These are phyloP conservation scores for Rhinopithecus roxellana DNA, from an alignment of 2,113 vertebrate genomes.

Conservation along the genomic window DNA sequence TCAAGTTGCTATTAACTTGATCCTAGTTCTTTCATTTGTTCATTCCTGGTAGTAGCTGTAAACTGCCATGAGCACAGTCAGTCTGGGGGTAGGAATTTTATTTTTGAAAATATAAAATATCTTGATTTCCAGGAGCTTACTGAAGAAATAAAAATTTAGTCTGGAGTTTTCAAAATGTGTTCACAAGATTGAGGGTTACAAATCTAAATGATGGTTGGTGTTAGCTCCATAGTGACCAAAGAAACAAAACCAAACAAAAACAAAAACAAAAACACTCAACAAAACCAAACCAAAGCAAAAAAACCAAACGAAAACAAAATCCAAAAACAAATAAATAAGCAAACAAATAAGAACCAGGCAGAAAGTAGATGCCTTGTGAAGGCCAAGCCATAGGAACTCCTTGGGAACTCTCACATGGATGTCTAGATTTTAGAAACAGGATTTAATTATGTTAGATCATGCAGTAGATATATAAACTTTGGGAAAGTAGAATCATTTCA, in stretches of 20 bases:
- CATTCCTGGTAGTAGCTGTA: not conserved
- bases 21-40: not conserved
- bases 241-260: not conserved
- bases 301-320: not conserved
- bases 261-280: not conserved
- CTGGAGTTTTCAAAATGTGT: not conserved
- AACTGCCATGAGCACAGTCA: not conserved
- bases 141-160: not conserved
- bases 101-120: conserved; percentile 13
- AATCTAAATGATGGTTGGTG: not conserved
- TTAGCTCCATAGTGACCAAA: not conserved
- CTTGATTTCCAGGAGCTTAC: not conserved
- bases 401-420: not conserved
- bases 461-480: not conserved
- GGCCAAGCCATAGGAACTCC: not conserved
- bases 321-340: not conserved
- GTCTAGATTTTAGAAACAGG: not conserved
- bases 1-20: not conserved
- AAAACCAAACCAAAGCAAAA: not conserved
- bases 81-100: not conserved
- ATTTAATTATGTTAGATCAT: not conserved
- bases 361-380: not conserved
- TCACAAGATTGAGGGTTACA: not conserved
- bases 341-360: not conserved
- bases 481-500: not conserved